Evolutionary conservation across 2,797 vertebrate species (phyloP).

Genomic region (Pantherophis vulpinus): DNA sequence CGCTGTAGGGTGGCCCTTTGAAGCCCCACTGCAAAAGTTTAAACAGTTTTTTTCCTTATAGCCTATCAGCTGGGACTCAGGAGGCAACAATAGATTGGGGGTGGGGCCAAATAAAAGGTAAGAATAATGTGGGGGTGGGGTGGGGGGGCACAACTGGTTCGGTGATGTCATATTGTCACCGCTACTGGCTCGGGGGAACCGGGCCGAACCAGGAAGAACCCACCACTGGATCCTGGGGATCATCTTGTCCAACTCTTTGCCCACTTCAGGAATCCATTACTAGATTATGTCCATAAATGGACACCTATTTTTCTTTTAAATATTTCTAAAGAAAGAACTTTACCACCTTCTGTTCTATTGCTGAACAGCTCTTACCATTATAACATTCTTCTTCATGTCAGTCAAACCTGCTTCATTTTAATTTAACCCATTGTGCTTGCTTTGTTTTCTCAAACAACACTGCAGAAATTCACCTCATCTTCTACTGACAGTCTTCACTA

Average conservation of each 20-base stretch:
- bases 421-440: neutral
- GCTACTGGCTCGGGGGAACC: too few species aligned
- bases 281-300: neutral
- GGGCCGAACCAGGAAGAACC: too few species aligned
- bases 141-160: too few species aligned
- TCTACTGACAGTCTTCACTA: neutral
- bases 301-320: neutral
- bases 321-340: neutral
- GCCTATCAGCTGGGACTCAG: too few species aligned
- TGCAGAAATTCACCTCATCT: neutral
- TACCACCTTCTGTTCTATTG: neutral
- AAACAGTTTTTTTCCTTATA: too few species aligned
- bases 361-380: neutral
- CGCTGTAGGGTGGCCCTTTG: too few species aligned
- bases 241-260: neutral
- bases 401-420: neutral
- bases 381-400: neutral
- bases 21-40: too few species aligned
- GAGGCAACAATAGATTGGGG: too few species aligned
- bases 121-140: too few species aligned
- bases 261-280: neutral
- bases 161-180: too few species aligned
- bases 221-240: neutral
- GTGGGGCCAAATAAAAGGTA: too few species aligned
- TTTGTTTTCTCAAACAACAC: neutral